Percentiles rank a stretch among this genome's conserved stretches.
These are phyloP conservation scores for Bostrychus sinensis DNA, from an alignment of 2,113 vertebrate species.

Conservation along the genomic window DNA sequence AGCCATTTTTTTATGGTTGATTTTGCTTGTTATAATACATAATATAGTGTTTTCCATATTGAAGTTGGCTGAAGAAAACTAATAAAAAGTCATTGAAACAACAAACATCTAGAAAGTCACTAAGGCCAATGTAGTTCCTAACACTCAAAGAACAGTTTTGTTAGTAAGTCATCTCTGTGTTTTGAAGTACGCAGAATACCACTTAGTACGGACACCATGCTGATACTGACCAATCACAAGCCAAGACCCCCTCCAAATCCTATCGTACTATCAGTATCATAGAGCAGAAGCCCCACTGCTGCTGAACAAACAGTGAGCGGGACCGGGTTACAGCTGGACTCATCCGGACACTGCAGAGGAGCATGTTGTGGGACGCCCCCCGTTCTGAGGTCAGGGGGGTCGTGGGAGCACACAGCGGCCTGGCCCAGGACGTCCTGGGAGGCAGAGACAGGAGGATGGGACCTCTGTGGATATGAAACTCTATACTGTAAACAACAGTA, in stretches of 20 bases:
- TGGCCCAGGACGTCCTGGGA: conserved; percentile 18
- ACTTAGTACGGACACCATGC: background rate
- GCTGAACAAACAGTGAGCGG: conserved; percentile 58
- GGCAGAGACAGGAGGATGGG: conserved; percentile 29
- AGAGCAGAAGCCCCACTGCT: conserved; percentile 46
- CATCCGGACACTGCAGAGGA: conserved; percentile 29
- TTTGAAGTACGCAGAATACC: background rate
- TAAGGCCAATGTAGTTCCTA: background rate
- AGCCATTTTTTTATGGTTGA: too few relatives aligned
- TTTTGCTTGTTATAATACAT: too few relatives aligned
- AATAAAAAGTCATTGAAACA: background rate
- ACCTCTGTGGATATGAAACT: conserved; percentile 54
- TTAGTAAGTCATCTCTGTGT: background rate
- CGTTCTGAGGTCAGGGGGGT: conserved; percentile 60
- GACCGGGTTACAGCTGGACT: conserved; percentile 32
- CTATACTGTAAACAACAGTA: conserved; percentile 68
- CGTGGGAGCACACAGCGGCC: conserved; percentile 65
- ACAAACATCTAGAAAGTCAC: background rate
- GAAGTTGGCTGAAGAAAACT: background rate
- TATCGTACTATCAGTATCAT: conserved; percentile 36
- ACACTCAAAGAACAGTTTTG: conserved; percentile 1
- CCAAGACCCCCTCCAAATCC: conserved; percentile 21
- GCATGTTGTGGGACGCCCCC: conserved; percentile 52
- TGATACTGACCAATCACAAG: background rate
- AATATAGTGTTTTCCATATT: background rate